Conservation (phyloP, 2,797 vertebrate species). For the Vultur gryphus region DNA sequence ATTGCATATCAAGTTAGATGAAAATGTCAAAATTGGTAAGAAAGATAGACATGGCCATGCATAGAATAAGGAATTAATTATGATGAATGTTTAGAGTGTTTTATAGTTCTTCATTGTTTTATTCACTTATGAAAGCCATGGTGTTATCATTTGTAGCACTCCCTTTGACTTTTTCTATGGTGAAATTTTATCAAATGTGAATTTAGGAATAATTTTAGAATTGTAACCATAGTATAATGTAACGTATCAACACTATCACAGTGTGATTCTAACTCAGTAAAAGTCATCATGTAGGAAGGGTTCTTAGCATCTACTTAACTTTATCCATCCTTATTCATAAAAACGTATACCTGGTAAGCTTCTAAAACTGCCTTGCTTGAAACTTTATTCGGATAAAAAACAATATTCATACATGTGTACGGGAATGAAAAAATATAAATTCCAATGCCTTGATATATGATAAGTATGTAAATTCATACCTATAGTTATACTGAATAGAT, state of each 20-base stretch:
- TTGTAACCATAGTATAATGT: background rate
- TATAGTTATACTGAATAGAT: background rate
- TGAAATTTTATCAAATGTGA: background rate
- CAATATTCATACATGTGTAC: background rate
- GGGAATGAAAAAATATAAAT: background rate
- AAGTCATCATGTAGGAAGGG: background rate
- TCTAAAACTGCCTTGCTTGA: background rate
- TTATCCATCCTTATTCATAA: background rate
- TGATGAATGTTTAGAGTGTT: background rate
- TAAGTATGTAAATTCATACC: background rate
- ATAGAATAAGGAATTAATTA: background rate
- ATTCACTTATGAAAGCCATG: background rate
- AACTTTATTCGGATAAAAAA: background rate
- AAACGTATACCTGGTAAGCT: background rate
- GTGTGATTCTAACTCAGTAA: background rate
- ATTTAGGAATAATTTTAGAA: background rate
- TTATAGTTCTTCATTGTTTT: background rate
- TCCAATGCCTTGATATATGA: background rate
- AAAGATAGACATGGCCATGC: background rate
- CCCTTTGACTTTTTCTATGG: background rate
- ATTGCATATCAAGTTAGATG: background rate
- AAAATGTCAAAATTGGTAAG: background rate
- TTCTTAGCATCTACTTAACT: background rate
- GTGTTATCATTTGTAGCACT: background rate
- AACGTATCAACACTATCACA: background rate